phyloP scores from a whole-genome alignment of 2,888 invertebrate species.

The Caenorhabditis panamensis region DNA sequence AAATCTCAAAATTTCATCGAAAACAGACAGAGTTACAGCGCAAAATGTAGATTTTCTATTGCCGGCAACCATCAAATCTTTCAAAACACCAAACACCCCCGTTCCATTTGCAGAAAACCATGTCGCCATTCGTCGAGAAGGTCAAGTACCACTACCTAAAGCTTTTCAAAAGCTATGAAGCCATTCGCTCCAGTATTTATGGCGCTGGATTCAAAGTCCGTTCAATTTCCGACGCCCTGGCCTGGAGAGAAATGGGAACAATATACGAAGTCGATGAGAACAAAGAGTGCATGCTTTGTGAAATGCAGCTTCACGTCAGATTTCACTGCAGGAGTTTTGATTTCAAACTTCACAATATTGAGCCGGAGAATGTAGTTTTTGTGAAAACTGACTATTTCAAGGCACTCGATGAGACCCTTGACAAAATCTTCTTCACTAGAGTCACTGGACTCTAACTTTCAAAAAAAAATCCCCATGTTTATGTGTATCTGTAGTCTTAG shows the following conservation, averaged over 20 bases:
- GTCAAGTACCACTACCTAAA: conserved; percentile 14
- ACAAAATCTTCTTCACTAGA: conserved; percentile 29
- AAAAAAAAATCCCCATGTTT: background rate
- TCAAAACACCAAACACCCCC: too few species aligned
- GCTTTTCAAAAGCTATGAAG: conserved; percentile 19
- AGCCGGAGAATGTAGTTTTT: conserved; percentile 39
- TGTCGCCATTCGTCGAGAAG: conserved; percentile 18
- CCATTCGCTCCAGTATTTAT: conserved; percentile 22
- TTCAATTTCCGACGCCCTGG: background rate
- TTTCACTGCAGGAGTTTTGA: background rate
- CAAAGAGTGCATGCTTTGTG: background rate
- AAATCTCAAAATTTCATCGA: background rate
- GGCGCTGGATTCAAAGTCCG: conserved; percentile 33
- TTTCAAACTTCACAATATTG: conserved; percentile 31
- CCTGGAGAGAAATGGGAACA: conserved; percentile 32
- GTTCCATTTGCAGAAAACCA: conserved; percentile 17
- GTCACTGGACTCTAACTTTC: conserved; percentile 37
- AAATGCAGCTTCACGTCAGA: background rate
- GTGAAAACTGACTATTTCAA: conserved; percentile 22
- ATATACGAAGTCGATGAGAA: conserved; percentile 35
- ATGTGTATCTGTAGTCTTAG: background rate
- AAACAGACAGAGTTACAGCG: background rate
- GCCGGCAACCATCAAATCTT: background rate
- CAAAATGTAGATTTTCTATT: background rate
- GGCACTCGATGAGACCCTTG: conserved; percentile 17